Conservation (phyloP, 2,888 invertebrate species). For the Psococerastis gibbosa region DNA sequence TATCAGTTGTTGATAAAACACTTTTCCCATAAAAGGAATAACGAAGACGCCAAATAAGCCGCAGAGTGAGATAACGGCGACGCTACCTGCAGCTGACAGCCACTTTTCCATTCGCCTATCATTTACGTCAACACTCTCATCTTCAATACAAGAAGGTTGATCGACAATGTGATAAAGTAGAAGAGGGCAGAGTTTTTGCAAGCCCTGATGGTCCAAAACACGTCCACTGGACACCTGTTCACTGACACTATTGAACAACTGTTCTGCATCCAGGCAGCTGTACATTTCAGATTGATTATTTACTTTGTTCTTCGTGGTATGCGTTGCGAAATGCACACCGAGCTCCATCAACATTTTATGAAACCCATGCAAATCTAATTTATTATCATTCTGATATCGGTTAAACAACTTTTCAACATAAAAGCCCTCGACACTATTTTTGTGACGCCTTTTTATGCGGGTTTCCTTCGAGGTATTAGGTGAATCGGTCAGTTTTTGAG, state of each 20-base stretch:
- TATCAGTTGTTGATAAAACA: constrained; percentile 70
- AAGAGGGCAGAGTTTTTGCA: neutral
- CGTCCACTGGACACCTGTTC: neutral
- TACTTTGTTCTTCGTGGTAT: constrained; percentile 13
- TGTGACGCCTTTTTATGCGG: constrained; percentile 19
- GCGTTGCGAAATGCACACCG: constrained; percentile 22
- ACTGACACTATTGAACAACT: neutral
- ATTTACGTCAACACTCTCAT: neutral
- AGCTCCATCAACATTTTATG: constrained; percentile 44
- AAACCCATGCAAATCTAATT: constrained; percentile 45
- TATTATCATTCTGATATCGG: constrained; percentile 42
- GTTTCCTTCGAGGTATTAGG: constrained; percentile 14
- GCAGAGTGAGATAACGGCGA: constrained; percentile 67
- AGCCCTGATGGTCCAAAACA: neutral
- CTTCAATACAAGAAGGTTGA: neutral
- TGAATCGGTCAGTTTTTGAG: neutral
- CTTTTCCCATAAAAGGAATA: constrained; percentile 77
- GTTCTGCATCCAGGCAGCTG: constrained; percentile 13
- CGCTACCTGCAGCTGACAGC: constrained; percentile 65
- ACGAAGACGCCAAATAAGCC: constrained; percentile 75
- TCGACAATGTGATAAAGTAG: neutral
- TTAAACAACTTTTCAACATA: constrained; percentile 48
- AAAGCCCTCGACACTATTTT: constrained; percentile 27
- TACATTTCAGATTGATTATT: constrained; percentile 7
- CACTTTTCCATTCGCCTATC: constrained; percentile 27